phyloP scores from a whole-genome alignment of 2,113 vertebrate genomes.

The Xiphophorus hellerii region DNA sequence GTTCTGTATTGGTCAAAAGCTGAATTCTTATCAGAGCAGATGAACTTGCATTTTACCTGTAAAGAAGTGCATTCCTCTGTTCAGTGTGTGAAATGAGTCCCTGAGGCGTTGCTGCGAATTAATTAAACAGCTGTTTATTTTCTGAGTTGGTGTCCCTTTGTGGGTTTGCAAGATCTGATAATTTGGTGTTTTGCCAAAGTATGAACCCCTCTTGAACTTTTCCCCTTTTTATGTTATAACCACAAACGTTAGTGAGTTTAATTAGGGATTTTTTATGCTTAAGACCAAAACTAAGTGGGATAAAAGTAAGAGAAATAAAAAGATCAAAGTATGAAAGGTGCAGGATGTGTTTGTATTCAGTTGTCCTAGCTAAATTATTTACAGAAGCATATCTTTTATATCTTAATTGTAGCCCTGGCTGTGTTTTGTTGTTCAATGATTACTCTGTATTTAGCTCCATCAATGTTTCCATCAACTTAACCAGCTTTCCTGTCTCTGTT shows the following conservation, averaged over 20 bases:
- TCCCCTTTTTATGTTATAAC: not conserved
- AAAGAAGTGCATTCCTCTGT: constrained; percentile 58
- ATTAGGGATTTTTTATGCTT: too few species aligned
- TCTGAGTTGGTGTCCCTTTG: constrained; percentile 25
- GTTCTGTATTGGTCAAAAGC: constrained; percentile 16
- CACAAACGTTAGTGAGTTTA: not conserved
- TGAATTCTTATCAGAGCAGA: constrained; percentile 18
- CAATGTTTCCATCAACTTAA: not conserved
- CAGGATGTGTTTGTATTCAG: not conserved
- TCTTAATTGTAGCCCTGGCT: not conserved
- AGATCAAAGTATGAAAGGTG: not conserved
- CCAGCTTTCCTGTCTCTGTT: not conserved
- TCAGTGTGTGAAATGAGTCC: constrained; percentile 29
- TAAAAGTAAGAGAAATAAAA: too few species aligned
- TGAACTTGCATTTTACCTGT: constrained; percentile 45
- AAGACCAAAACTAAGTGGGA: too few species aligned
- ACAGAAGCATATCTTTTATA: not conserved
- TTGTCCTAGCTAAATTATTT: not conserved
- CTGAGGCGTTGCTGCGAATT: constrained; percentile 19
- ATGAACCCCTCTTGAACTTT: not conserved
- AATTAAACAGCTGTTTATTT: constrained; percentile 55
- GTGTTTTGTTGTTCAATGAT: too few species aligned
- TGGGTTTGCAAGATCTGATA: constrained; percentile 5
- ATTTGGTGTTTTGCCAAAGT: constrained; percentile 1
- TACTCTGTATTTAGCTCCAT: not conserved